Base-by-base conservation (phyloP, 1,140 invertebrate species). In the Homalodisca vitripennis region DNA sequence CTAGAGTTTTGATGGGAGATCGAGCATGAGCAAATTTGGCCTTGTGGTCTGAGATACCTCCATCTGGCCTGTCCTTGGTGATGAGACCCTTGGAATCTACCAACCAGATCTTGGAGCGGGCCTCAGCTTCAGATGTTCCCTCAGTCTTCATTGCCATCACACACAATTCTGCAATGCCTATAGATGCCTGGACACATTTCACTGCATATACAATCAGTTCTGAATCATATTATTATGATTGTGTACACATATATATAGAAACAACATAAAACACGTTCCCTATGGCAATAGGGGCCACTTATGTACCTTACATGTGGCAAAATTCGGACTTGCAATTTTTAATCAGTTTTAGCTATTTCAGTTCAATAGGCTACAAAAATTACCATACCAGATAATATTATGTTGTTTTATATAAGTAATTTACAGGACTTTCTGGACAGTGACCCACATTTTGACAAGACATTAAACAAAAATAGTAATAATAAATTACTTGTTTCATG, bases 91-190 rank as follows among this genome's bases (percentile, higher is more conserved):
- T 86, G 0, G 88, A 88, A 72, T 90, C 87, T 1, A 89, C 83
- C 81, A 88, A 81, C 85, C 86, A 94, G 70, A 94, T 89, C 71
- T 87, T 89, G 0, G 78, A 78, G 3, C 82, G 81, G 0, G 96
- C 96, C 20, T 92, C 88, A 41, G 83, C 82, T 30, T 88, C 85
- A 0, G 82, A 79, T 0, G 89, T 79, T 1, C 95, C 94, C 79
- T 95, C 92, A 12, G 86, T 85, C 70, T 86, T 83, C 92, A 98
- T 94, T 1, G 94, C 91, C 86, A 92, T 92, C 0, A 93, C 86
- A 74, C 94, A 91, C 14, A 98, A 77, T 73, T 87, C 83, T 0
- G 95, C 95, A 74, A 97, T 97, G 63, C 96, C 95, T 22, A 95
- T 79, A 0, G 92, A 87, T 3, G 93, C 92, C 88, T 91, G 69